phyloP scores from a whole-genome alignment of 2,888 invertebrate species.

The Poecilus cupreus region DNA sequence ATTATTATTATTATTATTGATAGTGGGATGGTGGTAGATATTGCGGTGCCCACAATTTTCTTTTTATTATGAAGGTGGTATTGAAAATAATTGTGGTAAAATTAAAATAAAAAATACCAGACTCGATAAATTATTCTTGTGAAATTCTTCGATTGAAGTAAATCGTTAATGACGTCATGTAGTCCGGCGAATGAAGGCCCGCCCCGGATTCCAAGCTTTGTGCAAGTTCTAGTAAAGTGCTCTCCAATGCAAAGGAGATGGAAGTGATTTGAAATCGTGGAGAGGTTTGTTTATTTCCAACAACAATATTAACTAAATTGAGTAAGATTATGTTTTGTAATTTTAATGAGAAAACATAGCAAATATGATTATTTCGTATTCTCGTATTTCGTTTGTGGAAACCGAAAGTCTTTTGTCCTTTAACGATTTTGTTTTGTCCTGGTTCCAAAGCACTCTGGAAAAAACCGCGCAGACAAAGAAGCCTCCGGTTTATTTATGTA shows the following conservation, averaged over 20 bases:
- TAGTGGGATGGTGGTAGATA: too few species aligned
- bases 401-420: background rate
- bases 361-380: background rate
- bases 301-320: background rate
- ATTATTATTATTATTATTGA: too few species aligned
- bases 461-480: background rate
- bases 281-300: background rate
- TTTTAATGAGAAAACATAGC: conserved; percentile 2
- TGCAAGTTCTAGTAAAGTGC: conserved; percentile 11
- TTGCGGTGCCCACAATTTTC: too few species aligned
- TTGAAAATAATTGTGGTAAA: too few species aligned
- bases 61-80: too few species aligned
- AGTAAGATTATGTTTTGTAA: background rate
- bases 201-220: background rate
- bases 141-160: too few species aligned
- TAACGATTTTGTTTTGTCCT: background rate
- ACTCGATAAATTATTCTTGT: too few species aligned
- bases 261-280: background rate
- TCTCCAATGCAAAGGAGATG: conserved; percentile 15
- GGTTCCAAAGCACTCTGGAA: background rate
- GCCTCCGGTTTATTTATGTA: background rate
- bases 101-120: too few species aligned
- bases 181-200: background rate
- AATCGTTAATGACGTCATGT: conserved; percentile 34
- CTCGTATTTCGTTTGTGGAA: background rate